A percentile compares a stretch with the other conserved stretches of the same genome.
Conservation (phyloP, 2,113 vertebrate species). For the Labeo rohita region DNA sequence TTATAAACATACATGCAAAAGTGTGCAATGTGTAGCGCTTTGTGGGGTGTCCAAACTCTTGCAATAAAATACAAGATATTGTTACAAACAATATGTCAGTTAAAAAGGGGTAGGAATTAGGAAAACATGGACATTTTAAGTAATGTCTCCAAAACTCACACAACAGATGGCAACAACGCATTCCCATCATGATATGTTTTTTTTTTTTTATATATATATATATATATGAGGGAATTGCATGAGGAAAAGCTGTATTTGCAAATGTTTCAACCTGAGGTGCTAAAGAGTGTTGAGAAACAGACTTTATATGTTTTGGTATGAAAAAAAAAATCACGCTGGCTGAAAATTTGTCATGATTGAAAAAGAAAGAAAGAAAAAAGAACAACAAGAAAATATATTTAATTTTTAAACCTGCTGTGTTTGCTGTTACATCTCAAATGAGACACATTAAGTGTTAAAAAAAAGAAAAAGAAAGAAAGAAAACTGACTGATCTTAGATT, state of each 20-base stretch:
- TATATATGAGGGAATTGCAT: neutral
- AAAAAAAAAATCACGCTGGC: slow-evolving; percentile 7
- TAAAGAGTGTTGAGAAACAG: slow-evolving; percentile 10
- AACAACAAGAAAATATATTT: neutral
- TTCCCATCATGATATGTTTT: slow-evolving; percentile 1
- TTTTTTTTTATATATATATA: too few species aligned
- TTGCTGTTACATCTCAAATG: neutral
- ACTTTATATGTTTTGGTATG: neutral
- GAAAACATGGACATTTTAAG: neutral
- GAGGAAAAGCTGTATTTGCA: slow-evolving; percentile 8
- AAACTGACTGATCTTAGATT: neutral
- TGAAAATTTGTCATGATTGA: neutral
- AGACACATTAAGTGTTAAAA: neutral
- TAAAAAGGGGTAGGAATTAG: neutral
- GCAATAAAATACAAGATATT: neutral
- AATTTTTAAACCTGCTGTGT: neutral
- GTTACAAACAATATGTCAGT: neutral
- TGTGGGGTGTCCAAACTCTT: neutral
- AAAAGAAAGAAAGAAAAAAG: too few species aligned
- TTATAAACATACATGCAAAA: neutral
- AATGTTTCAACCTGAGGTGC: slow-evolving; percentile 6
- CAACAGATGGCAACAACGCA: slow-evolving; percentile 40
- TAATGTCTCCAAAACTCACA: neutral
- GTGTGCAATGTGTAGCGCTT: neutral
- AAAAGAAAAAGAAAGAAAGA: neutral